Evolutionary conservation across 2,888 invertebrate species (phyloP).

Genomic region (Anagyrus pseudococci): DNA sequence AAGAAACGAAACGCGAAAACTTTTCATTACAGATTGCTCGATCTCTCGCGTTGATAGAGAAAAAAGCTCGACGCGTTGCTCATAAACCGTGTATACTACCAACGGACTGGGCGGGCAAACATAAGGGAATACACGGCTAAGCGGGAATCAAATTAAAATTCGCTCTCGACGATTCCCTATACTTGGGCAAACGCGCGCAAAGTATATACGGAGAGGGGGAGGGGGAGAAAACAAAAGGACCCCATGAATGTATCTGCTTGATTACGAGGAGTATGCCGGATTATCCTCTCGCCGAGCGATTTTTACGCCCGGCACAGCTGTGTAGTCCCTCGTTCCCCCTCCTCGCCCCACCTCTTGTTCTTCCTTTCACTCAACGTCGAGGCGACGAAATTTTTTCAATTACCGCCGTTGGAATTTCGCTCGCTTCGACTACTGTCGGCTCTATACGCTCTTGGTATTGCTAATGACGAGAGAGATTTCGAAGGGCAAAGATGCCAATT

Average conservation of each 20-base stretch:
- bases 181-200: no score
- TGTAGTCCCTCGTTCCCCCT: conserved; percentile 38
- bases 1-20: background rate
- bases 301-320: conserved; percentile 53
- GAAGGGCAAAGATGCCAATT: no score
- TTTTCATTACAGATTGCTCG: background rate
- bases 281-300: conserved; percentile 22
- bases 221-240: no score
- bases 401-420: conserved; percentile 46
- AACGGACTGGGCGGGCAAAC: no score
- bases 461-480: conserved; percentile 29
- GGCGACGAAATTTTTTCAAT: conserved; percentile 55
- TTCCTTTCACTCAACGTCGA: background rate
- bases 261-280: conserved; percentile 24
- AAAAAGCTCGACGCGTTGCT: no score
- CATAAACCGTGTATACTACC: background rate
- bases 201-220: no score
- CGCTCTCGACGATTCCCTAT: no score
- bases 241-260: conserved; percentile 22
- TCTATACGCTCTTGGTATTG: background rate
- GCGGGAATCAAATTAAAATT: conserved; percentile 25
- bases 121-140: background rate
- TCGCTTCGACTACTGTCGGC: background rate
- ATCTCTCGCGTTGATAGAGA: no score
- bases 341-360: conserved; percentile 8